Evolutionary conservation across 53 echinoderm and acorn worm species (phyloP).

Genomic region (Luidia sarsii): DNA sequence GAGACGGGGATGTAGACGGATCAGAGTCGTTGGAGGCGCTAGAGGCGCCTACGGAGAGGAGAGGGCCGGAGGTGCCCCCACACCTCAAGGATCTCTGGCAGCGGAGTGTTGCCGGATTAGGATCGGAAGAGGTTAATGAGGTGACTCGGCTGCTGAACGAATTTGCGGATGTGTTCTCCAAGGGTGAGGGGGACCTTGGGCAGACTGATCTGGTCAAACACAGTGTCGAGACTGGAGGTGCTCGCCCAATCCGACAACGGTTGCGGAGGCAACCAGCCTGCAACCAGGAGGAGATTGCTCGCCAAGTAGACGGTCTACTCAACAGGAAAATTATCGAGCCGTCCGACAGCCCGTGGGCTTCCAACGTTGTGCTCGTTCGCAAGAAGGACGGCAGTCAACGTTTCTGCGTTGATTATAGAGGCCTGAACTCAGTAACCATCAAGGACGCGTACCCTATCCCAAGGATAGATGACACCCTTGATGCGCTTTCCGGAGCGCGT

Average conservation of each 20-base stretch:
- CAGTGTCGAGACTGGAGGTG: slow-evolving; percentile 39
- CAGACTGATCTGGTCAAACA: slow-evolving; percentile 50
- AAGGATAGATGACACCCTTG: slow-evolving; percentile 54
- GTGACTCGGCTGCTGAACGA: slow-evolving; percentile 28
- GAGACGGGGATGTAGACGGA: neutral
- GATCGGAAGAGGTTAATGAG: neutral
- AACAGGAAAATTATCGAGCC: slow-evolving; percentile 43
- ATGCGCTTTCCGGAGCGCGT: slow-evolving; percentile 52
- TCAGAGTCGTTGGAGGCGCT: too few relatives aligned
- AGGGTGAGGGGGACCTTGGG: slow-evolving; percentile 44
- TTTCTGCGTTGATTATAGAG: slow-evolving; percentile 61
- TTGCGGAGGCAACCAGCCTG: slow-evolving; percentile 41
- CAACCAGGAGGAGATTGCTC: slow-evolving; percentile 54
- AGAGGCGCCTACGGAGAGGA: too few relatives aligned
- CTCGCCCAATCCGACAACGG: slow-evolving; percentile 40
- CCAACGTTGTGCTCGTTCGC: slow-evolving; percentile 49
- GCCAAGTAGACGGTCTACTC: slow-evolving; percentile 21
- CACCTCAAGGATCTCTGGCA: slow-evolving; percentile 52
- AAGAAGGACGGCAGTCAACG: slow-evolving; percentile 62
- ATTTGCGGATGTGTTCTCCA: slow-evolving; percentile 53
- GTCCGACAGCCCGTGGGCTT: slow-evolving; percentile 64
- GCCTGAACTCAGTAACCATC: slow-evolving; percentile 56
- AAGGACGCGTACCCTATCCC: slow-evolving; percentile 65
- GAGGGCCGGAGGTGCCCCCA: slow-evolving; percentile 9
- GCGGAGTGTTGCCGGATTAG: slow-evolving; percentile 8